Evolutionary conservation across 2,888 invertebrate genomes (phyloP), one percentile per base, ranked within the genome.

Genomic region (Stramonita haemastoma): DNA sequence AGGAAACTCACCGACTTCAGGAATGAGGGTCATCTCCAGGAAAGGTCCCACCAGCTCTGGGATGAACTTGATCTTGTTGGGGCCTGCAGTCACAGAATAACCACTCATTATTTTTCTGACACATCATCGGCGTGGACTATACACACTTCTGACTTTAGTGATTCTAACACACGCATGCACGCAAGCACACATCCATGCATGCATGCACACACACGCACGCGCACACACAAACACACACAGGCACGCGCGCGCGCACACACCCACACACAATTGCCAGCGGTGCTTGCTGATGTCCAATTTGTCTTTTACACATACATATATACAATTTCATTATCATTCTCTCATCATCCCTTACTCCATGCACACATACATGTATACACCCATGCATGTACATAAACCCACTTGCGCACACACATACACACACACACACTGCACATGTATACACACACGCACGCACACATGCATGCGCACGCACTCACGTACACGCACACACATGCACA

Each of bases 1-100:
- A n/a, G n/a, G n/a, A n/a, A n/a, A n/a, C n/a, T n/a, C n/a, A n/a
- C n/a, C n/a, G n/a, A 79, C 32, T 32, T 79, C 99, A 0, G 98
- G 98, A 84, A 99, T 97, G 94, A 99, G 97, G 70, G 98, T 98
- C 97, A 99, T 98, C 96, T 99, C 98, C 77, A 99, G 96, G 94
- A 99, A 97, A 13, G 98, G 97, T 0, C 98, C 98, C 15, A 99
- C 98, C 93, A 99, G 96, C 91, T 97, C 97, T 0, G 99, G 99
- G 73, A 98, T 97, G 96, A 98, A 98, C 89, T 97, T 96, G 88
- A 97, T 97, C 96, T 98, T 98, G 94, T 98, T 97, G 92, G 97
- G 97, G 22, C 96, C 96, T 96, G 93, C 83, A 98, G 97, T 83
- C 86, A 88, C 92, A 86, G 46, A n/a, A n/a, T n/a, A n/a, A 34